A percentile compares a stretch with the other conserved stretches of the same genome.
Evolutionary conservation across 2,888 invertebrate species (phyloP).

Genomic region (Drosophila kuntzei): DNA sequence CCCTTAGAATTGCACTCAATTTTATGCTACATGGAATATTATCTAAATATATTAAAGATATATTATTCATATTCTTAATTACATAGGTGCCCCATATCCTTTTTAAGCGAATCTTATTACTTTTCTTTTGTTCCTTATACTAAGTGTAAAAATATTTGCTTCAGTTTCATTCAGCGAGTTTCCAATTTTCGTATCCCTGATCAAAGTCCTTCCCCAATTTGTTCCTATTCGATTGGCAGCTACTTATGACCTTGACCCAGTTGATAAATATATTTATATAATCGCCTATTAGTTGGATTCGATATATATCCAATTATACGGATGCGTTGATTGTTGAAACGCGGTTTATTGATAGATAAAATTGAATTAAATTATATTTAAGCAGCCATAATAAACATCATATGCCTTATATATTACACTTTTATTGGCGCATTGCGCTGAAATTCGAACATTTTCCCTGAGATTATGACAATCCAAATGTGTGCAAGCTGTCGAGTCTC

Average conservation of each 20-base stretch:
- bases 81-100: not conserved
- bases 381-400: constrained; percentile 48
- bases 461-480: constrained; percentile 70
- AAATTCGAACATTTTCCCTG: constrained; percentile 52
- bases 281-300: not conserved
- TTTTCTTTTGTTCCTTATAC: too few species aligned
- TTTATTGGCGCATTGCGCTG: constrained; percentile 59
- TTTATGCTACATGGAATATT: not conserved
- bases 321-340: constrained; percentile 10
- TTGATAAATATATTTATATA: constrained; percentile 5
- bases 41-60: not conserved
- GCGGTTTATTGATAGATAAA: constrained; percentile 40
- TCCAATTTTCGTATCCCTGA: not conserved
- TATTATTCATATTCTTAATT: not conserved
- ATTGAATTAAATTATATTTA: constrained; percentile 53
- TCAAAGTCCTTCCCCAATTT: not conserved
- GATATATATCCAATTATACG: constrained; percentile 3
- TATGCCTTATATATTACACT: constrained; percentile 40
- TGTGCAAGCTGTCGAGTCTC: constrained; percentile 19
- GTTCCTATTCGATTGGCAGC: not conserved
- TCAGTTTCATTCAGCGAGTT: too few species aligned
- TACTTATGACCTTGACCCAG: constrained; percentile 39
- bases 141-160: too few species aligned
- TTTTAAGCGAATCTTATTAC: too few species aligned
- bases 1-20: not conserved